Conservation (phyloP, 2,797 vertebrate species). For the Acanthurus tractus region DNA sequence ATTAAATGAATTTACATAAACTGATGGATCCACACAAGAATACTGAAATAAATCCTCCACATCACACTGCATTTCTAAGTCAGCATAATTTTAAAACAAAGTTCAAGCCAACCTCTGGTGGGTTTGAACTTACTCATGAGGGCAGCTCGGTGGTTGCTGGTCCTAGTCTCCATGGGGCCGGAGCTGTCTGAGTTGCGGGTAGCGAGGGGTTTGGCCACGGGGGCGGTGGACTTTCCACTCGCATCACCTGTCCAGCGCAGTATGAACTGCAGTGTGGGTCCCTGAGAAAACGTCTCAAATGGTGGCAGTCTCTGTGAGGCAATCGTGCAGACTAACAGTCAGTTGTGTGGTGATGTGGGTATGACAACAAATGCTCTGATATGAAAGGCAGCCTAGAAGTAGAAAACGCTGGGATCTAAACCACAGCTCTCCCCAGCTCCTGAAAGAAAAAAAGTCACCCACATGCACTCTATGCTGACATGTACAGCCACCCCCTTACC, state of each 20-base stretch:
- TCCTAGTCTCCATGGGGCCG: conserved; percentile 92
- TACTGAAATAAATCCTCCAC: background rate
- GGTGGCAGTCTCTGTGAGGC: conserved; percentile 92
- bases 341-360: background rate
- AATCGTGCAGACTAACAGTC: background rate
- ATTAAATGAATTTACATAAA: background rate
- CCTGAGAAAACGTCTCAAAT: conserved; percentile 99
- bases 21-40: background rate
- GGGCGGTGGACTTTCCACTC: conserved; percentile 93
- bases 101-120: background rate
- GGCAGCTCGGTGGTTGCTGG: conserved; percentile 92
- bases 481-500: conserved; percentile 74
- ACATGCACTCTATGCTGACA: too few species aligned
- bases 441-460: too few species aligned
- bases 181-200: conserved; percentile 95
- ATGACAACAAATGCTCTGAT: background rate
- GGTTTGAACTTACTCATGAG: conserved; percentile 88
- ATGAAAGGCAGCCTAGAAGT: background rate
- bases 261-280: conserved; percentile 98
- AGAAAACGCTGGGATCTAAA: background rate
- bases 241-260: conserved; percentile 96
- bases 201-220: conserved; percentile 95
- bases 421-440: too few species aligned
- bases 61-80: background rate
- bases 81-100: background rate